Percentiles rank a stretch among this genome's conserved stretches.
phyloP scores from a whole-genome alignment of 2,888 invertebrate species.

The Orthonevra nobilis region DNA sequence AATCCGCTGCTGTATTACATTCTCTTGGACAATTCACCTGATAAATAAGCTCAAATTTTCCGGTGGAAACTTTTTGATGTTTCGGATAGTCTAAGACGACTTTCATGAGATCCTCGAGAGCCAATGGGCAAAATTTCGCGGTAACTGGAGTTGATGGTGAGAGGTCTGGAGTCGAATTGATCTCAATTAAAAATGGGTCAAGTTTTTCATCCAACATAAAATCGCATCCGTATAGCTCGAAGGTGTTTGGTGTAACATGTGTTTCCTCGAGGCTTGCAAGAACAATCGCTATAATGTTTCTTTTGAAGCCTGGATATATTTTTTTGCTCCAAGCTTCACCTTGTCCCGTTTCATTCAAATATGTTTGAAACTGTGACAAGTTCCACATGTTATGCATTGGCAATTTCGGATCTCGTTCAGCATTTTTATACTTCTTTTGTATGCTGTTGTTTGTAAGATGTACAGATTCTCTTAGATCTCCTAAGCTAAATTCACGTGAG shows the following conservation, averaged over 20 bases:
- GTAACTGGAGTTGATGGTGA: constrained; percentile 91
- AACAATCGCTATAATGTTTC: constrained; percentile 89
- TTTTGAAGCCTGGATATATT: constrained; percentile 92
- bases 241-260: constrained; percentile 86
- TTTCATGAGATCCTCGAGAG: constrained; percentile 92
- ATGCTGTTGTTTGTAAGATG: constrained; percentile 94
- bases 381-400: constrained; percentile 94
- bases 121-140: constrained; percentile 89
- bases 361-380: constrained; percentile 85
- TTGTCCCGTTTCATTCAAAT: constrained; percentile 80
- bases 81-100: constrained; percentile 82
- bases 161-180: constrained; percentile 94
- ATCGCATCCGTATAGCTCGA: constrained; percentile 95
- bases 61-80: constrained; percentile 81
- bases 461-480: constrained; percentile 90
- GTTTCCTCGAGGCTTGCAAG: constrained; percentile 89
- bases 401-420: constrained; percentile 82
- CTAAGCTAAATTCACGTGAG: constrained; percentile 89
- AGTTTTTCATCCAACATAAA: constrained; percentile 93
- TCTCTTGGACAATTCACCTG: neutral
- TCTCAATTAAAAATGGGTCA: constrained; percentile 94
- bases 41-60: constrained; percentile 83
- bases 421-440: constrained; percentile 86
- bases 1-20: constrained; percentile 9
- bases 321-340: constrained; percentile 84